These are phyloP conservation scores for Pedetes capensis DNA, from an alignment of 2,113 vertebrate species.

Conservation along the genomic window DNA sequence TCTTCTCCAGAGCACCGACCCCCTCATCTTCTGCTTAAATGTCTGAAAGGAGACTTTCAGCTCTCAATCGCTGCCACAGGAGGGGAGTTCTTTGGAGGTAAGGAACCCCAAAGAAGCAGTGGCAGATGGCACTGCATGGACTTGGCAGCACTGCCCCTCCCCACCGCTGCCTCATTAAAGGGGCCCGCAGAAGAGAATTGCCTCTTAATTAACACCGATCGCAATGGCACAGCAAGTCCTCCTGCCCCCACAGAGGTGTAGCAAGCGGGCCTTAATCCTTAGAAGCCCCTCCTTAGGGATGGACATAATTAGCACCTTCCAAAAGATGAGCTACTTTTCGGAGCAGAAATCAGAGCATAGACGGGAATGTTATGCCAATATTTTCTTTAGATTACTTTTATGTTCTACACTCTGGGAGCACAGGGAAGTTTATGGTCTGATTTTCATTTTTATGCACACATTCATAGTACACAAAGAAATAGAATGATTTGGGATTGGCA, in stretches of 20 bases:
- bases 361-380: neutral
- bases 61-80: neutral
- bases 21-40: neutral
- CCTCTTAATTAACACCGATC: slow-evolving; percentile 42
- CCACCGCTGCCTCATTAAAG: slow-evolving; percentile 24
- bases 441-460: neutral
- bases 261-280: neutral
- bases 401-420: neutral
- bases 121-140: neutral
- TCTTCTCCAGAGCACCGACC: neutral
- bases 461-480: neutral
- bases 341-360: neutral
- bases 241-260: neutral
- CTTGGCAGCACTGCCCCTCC: neutral
- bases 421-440: neutral
- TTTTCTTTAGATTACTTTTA: slow-evolving; percentile 16
- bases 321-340: neutral
- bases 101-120: neutral
- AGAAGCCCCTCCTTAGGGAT: neutral
- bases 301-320: neutral
- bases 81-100: neutral
- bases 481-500: neutral
- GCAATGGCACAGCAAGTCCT: neutral
- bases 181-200: slow-evolving; percentile 36
- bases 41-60: neutral